Evolutionary conservation across 2,888 invertebrate genomes (phyloP).

Genomic region (Beris morrisii): DNA sequence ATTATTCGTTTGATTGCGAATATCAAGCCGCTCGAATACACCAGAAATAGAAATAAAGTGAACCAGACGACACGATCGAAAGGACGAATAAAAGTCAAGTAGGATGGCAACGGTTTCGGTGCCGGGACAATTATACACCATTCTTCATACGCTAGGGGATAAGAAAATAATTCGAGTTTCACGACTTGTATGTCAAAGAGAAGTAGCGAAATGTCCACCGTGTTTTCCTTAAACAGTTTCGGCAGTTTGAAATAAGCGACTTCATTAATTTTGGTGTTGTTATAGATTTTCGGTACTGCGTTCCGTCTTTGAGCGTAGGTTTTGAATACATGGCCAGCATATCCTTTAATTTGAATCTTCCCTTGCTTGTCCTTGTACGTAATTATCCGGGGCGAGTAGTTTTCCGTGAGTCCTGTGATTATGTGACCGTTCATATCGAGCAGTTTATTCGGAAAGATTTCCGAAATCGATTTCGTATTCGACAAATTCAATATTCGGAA

Average conservation of each 20-base stretch:
- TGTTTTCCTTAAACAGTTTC: background rate
- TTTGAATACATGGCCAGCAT: background rate
- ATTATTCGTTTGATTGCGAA: background rate
- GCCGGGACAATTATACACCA: slow-evolving; percentile 29
- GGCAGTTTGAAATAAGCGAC: background rate
- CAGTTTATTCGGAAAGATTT: slow-evolving; percentile 20
- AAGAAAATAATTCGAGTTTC: too few relatives aligned
- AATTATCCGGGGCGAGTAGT: slow-evolving; percentile 6
- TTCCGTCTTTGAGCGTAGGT: slow-evolving; percentile 10
- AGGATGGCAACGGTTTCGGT: background rate
- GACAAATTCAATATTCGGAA: background rate
- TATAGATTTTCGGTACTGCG: background rate
- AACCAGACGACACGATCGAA: slow-evolving; percentile 12
- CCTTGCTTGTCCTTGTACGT: slow-evolving; percentile 2
- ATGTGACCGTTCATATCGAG: too few relatives aligned
- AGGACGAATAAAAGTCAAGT: slow-evolving; percentile 11
- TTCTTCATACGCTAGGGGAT: too few relatives aligned
- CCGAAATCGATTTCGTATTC: background rate
- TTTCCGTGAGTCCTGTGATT: background rate
- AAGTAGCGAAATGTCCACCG: slow-evolving; percentile 5
- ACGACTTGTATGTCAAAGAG: background rate
- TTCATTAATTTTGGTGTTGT: background rate
- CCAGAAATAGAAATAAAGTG: background rate
- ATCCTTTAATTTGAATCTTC: background rate
- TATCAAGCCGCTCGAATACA: background rate